phyloP scores from a whole-genome alignment of 2,888 invertebrate species.

The Andrena flavipes region DNA sequence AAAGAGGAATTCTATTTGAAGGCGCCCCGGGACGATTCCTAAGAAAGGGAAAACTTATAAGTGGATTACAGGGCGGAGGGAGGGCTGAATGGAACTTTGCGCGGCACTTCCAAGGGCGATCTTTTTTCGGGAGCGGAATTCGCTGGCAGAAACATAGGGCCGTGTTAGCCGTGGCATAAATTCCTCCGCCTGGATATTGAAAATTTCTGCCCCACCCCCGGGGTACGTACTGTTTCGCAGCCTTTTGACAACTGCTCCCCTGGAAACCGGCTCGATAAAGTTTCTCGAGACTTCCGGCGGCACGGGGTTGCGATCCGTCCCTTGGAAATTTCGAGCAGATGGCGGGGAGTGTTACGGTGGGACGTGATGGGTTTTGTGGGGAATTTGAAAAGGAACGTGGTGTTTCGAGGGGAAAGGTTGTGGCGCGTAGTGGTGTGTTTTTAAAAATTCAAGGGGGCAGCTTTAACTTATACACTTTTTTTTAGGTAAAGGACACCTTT shows the following conservation, averaged over 20 bases:
- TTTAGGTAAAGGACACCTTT: no score
- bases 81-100: constrained; percentile 31
- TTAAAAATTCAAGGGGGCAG: no score
- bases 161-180: constrained; percentile 32
- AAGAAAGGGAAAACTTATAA: constrained; percentile 46
- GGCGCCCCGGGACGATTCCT: constrained; percentile 15
- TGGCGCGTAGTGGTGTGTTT: no score
- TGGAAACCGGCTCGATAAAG: neutral
- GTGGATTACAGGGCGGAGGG: constrained; percentile 39
- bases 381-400: no score
- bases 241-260: constrained; percentile 5
- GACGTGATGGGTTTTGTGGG: no score
- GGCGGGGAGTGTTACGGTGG: neutral
- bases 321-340: neutral
- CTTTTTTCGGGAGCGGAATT: constrained; percentile 6
- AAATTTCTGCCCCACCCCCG: constrained; percentile 15
- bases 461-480: no score
- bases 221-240: neutral
- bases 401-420: no score
- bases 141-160: constrained; percentile 9
- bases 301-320: neutral
- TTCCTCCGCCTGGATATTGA: constrained; percentile 43
- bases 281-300: neutral
- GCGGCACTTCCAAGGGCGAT: neutral
- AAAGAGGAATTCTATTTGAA: constrained; percentile 44